A percentile compares a stretch with the other conserved stretches of the same genome.
These are phyloP conservation scores for Onthophagus taurus DNA, from an alignment of 1,140 invertebrate species.

Conservation along the genomic window DNA sequence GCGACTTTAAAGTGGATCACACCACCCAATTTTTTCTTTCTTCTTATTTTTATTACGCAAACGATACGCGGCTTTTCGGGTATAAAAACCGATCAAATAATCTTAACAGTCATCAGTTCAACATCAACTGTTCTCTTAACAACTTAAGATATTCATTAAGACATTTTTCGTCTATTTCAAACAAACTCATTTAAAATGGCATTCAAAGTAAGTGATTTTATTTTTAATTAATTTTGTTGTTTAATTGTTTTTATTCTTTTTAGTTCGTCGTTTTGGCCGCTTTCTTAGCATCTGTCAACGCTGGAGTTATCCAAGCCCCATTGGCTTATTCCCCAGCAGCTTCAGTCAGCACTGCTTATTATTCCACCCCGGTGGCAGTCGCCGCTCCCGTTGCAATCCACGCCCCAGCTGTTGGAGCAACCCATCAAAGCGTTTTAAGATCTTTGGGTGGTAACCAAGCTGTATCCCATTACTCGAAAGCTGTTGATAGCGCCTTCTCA, in stretches of 20 bases:
- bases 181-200: no score
- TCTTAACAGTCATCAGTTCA: no score
- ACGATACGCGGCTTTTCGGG: no score
- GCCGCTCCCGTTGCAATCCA: slow-evolving; percentile 37
- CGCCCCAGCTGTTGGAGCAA: slow-evolving; percentile 41
- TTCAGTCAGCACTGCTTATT: slow-evolving; percentile 17
- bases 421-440: slow-evolving; percentile 46
- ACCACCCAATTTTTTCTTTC: no score
- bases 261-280: slow-evolving; percentile 26
- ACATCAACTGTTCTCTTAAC: no score
- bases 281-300: slow-evolving; percentile 29
- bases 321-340: slow-evolving; percentile 21
- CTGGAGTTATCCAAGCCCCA: slow-evolving; percentile 20
- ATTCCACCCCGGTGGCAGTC: slow-evolving; percentile 20
- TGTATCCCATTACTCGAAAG: slow-evolving; percentile 49
- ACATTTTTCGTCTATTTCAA: no score
- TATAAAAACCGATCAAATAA: no score
- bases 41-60: no score
- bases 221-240: background rate
- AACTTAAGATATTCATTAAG: no score
- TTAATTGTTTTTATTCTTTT: slow-evolving; percentile 12
- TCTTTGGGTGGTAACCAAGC: slow-evolving; percentile 46
- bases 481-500: slow-evolving; percentile 53
- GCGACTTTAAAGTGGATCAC: no score
- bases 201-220: slow-evolving; percentile 22